Evolutionary conservation across 2,888 invertebrate genomes (phyloP).

Genomic region (Thelaira solivaga): DNA sequence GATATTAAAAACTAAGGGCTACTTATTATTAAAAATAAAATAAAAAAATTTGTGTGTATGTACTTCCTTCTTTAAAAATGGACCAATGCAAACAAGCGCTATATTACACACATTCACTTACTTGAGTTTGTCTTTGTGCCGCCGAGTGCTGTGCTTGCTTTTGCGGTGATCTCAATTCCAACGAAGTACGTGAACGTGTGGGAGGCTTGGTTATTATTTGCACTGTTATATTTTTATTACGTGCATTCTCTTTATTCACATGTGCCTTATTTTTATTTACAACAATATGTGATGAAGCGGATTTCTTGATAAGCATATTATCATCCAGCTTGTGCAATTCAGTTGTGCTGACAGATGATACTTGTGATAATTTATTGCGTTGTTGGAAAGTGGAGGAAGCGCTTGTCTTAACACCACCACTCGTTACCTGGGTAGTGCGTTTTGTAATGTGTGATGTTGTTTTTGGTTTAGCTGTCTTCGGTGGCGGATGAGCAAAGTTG

Average conservation of each 20-base stretch:
- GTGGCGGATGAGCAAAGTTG: conserved; percentile 63
- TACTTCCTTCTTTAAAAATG: conserved; percentile 20
- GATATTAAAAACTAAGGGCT: too few species aligned
- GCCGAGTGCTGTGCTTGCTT: conserved; percentile 64
- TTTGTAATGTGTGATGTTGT: conserved; percentile 71
- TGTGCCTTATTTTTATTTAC: conserved; percentile 72
- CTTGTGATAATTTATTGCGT: conserved; percentile 71
- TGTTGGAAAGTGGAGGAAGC: conserved; percentile 64
- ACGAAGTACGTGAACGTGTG: conserved; percentile 75
- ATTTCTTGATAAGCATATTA: conserved; percentile 73
- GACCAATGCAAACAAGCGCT: background rate
- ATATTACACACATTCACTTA: conserved; percentile 52
- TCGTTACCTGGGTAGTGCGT: conserved; percentile 68
- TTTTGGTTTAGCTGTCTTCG: conserved; percentile 72
- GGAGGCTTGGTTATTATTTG: conserved; percentile 76
- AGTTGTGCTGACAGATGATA: conserved; percentile 76
- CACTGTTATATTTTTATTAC: conserved; percentile 74
- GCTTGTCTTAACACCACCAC: conserved; percentile 61
- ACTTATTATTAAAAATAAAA: too few species aligned
- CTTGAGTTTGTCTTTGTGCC: conserved; percentile 68
- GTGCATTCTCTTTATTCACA: conserved; percentile 74
- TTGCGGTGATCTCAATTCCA: conserved; percentile 73
- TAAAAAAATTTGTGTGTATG: too few species aligned
- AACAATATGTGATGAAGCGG: conserved; percentile 71
- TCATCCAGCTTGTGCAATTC: conserved; percentile 77